These are phyloP conservation scores for Cheilosia urbana DNA, from an alignment of 2,888 invertebrate genomes.

Conservation along the genomic window DNA sequence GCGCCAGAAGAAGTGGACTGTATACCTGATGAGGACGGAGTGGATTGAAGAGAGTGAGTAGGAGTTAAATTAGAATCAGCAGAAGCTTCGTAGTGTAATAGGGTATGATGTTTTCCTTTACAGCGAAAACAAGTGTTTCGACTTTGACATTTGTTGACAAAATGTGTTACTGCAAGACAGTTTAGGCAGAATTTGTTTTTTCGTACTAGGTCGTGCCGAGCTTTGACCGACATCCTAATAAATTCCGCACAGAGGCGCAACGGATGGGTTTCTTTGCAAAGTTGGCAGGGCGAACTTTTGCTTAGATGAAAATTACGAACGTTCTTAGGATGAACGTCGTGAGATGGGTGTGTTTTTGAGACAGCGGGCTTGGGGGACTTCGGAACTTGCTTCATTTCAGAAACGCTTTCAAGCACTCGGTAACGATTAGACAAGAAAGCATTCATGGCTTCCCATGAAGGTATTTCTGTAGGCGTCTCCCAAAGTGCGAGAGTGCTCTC, in stretches of 20 bases:
- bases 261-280: not conserved
- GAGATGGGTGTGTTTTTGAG: not conserved
- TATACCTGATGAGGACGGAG: too few species aligned
- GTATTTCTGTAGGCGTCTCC: conserved; percentile 51
- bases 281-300: not conserved
- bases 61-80: not conserved
- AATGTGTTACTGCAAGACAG: too few species aligned
- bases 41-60: not conserved
- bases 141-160: too few species aligned
- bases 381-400: conserved; percentile 10
- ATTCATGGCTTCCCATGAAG: conserved; percentile 43
- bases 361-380: not conserved
- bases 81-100: too few species aligned
- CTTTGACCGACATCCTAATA: not conserved
- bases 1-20: not conserved
- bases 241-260: not conserved
- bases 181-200: too few species aligned
- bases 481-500: conserved; percentile 39
- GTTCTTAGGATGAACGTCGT: not conserved
- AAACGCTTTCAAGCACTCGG: conserved; percentile 46
- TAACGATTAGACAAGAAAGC: conserved; percentile 34
- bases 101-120: too few species aligned
- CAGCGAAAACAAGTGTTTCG: too few species aligned
- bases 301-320: not conserved
- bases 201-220: too few species aligned